Conservation (phyloP, 1,140 invertebrate species). For the Thaumatotibia leucotreta region DNA sequence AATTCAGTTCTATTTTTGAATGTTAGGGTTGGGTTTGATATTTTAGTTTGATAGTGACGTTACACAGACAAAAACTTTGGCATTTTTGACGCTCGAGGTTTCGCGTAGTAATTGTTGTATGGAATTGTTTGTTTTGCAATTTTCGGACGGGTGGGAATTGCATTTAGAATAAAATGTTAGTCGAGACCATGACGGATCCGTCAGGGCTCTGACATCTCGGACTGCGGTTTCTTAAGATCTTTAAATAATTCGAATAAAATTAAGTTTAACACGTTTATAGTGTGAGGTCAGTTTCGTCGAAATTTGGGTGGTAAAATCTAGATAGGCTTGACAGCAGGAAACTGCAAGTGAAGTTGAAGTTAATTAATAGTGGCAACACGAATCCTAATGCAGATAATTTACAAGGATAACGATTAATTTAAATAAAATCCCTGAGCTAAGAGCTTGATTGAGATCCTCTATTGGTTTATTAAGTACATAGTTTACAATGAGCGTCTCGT, state of each 20-base stretch:
- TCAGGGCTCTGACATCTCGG: background rate
- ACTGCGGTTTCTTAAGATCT: background rate
- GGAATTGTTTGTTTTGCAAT: conserved; percentile 49
- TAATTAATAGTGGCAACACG: no score
- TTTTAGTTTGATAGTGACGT: background rate
- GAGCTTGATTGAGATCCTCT: no score
- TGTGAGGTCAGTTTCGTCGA: background rate
- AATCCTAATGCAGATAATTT: no score
- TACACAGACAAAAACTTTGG: conserved; percentile 28
- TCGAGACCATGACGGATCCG: background rate
- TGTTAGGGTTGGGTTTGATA: background rate
- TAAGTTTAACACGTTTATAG: background rate
- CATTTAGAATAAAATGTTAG: conserved; percentile 16
- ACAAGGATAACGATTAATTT: no score
- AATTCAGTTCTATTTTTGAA: background rate
- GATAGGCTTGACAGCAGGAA: background rate
- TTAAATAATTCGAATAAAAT: background rate
- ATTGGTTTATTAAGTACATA: no score
- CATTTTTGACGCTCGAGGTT: conserved; percentile 64
- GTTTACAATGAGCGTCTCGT: no score
- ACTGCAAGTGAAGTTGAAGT: no score
- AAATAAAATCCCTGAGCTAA: no score
- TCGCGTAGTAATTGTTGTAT: conserved; percentile 65
- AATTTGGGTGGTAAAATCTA: background rate
- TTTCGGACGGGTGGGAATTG: conserved; percentile 31